A percentile compares a stretch with the other conserved stretches of the same genome.
Conservation (phyloP, 2,888 invertebrate genomes). For the Emesis furor region DNA sequence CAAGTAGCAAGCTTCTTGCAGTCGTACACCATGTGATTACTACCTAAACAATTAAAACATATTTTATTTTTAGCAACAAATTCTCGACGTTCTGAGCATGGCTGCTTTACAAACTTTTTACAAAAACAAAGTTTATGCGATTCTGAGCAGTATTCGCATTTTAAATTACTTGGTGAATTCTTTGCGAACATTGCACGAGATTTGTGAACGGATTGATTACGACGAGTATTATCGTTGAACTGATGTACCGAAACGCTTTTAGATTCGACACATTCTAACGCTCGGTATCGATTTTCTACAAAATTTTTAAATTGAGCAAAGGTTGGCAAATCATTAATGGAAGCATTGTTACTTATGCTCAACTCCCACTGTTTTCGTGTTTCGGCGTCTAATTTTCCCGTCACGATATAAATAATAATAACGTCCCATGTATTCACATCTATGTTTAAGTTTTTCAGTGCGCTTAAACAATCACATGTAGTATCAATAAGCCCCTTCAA, state of each 20-base stretch:
- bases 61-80: background rate
- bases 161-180: conserved; percentile 4
- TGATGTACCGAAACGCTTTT: conserved; percentile 18
- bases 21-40: background rate
- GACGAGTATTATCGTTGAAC: background rate
- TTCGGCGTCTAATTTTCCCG: too few species aligned
- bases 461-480: too few species aligned
- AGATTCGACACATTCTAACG: conserved; percentile 36
- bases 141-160: conserved; percentile 37
- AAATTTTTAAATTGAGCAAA: conserved; percentile 39
- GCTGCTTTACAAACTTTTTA: background rate
- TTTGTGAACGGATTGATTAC: background rate
- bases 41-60: background rate
- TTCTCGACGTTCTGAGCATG: background rate
- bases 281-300: conserved; percentile 34
- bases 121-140: conserved; percentile 35
- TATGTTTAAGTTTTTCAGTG: too few species aligned
- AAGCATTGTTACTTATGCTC: conserved; percentile 19
- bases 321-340: conserved; percentile 38
- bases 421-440: too few species aligned
- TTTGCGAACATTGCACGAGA: conserved; percentile 22
- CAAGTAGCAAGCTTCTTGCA: background rate
- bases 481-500: too few species aligned
- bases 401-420: too few species aligned
- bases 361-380: conserved; percentile 26